phyloP scores from a whole-genome alignment of 2,797 vertebrate species.

The Gymnoscopelus microlampas region DNA sequence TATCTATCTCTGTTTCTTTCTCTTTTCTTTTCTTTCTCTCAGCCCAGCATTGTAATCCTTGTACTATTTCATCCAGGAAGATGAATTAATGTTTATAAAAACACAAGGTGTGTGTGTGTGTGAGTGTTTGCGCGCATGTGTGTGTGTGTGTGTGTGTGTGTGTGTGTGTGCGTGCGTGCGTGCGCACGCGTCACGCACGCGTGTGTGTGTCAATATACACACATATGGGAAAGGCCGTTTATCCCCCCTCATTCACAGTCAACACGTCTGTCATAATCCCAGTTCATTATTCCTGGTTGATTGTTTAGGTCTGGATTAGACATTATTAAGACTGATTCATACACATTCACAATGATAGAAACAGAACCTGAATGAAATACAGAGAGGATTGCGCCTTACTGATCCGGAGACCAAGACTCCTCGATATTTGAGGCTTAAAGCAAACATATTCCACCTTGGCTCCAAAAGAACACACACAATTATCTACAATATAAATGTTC shows the following conservation, averaged over 20 bases:
- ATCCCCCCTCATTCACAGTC: constrained; percentile 24
- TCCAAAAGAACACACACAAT: constrained; percentile 32
- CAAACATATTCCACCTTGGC: constrained; percentile 33
- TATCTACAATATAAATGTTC: constrained; percentile 33
- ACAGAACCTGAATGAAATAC: too few relatives aligned
- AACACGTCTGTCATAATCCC: constrained; percentile 21
- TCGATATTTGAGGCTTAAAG: constrained; percentile 6
- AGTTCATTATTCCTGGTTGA: constrained; percentile 15
- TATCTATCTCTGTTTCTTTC: neutral
- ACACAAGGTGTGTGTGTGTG: too few relatives aligned
- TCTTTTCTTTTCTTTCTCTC: too few relatives aligned
- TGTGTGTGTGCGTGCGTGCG: constrained; percentile 30
- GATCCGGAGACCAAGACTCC: neutral
- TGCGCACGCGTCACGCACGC: neutral
- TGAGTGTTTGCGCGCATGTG: neutral
- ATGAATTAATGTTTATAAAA: too few relatives aligned
- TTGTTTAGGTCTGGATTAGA: constrained; percentile 35
- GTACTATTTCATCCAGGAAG: too few relatives aligned
- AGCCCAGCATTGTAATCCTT: too few relatives aligned
- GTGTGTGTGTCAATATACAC: neutral
- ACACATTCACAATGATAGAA: constrained; percentile 10
- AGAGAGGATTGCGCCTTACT: neutral
- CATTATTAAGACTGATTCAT: constrained; percentile 29
- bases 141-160: constrained; percentile 22
- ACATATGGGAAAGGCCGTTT: neutral